Evolutionary conservation across 2,113 vertebrate species (phyloP), one percentile per base, ranked within the genome.

Genomic region (Lepus timidus): DNA sequence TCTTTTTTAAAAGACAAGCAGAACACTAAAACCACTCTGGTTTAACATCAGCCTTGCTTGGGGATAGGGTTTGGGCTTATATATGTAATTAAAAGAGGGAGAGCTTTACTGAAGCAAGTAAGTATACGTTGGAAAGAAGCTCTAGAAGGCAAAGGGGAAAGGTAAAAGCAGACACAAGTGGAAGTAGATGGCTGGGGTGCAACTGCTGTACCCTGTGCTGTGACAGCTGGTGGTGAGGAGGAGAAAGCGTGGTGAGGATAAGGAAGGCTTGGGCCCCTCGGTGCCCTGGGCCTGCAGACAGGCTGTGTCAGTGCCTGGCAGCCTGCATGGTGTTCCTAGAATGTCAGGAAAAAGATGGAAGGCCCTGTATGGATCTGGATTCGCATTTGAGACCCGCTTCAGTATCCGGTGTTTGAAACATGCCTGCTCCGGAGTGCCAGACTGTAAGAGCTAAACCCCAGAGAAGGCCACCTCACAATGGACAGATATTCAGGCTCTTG

Each of bases 61-160:
- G 49, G 19, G 62, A 20, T 20, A 27, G 70, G 27, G 22, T 61
- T 88, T 93, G 61, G 58, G 65, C 29, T 87, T 12, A 13, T 62
- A 76, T 6, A 36, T 36, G 71, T 61, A 94, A 65, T 74, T 62
- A 51, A 90, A 70, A 70, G 68, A 67, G 90, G 58, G 22, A 67
- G 70, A 61, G 16, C 64, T 23, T 95, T 85, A 85, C 74, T 52
- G 79, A 85, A 85, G 36, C 62, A 70, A 67, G 23, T 68, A 83
- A 1, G 27, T 62, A 20, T 71, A 49, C 51, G n/a, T 61, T 64
- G 65, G 87, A 80, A 74, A 95, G 81, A 93, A 17, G 27, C n/a
- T 81, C 67, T 61, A 61, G 27, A 36, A 85, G 81, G 39, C 67
- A 44, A 36, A 49, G 13, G 67, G 13, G 49, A 81, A 82, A 86